A percentile compares a stretch with the other conserved stretches of the same genome.
Evolutionary conservation across 2,888 invertebrate genomes (phyloP).

Genomic region (Sinotaia quadrata): DNA sequence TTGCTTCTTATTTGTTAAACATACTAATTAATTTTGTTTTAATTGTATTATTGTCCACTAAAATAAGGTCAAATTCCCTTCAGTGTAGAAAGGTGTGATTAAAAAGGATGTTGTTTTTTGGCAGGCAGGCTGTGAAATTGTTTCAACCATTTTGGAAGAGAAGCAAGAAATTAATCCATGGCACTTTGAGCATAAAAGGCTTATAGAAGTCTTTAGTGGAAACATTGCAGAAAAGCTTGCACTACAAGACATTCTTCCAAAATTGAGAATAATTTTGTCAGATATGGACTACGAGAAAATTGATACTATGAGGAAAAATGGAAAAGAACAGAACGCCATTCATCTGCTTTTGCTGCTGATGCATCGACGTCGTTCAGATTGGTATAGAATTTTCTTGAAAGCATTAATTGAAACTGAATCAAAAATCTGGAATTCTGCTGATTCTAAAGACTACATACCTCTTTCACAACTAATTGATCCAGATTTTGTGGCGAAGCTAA

Average conservation of each 20-base stretch:
- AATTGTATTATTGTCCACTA: no score
- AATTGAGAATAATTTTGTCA: neutral
- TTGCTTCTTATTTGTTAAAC: no score
- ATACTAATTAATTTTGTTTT: no score
- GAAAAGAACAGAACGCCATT: neutral
- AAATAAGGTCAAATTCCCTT: no score
- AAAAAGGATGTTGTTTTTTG: no score
- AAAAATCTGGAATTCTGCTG: no score
- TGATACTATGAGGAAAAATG: neutral
- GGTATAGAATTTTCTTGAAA: neutral
- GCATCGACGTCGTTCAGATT: neutral
- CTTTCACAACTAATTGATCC: no score
- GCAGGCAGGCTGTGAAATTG: neutral
- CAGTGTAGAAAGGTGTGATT: no score
- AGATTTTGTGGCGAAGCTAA: no score
- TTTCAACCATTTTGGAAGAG: neutral
- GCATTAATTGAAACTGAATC: no score
- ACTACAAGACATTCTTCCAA: neutral
- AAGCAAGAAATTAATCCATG: neutral
- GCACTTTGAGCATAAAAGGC: neutral
- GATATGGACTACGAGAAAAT: neutral
- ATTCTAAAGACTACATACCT: no score
- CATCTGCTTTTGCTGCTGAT: neutral
- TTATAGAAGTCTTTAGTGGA: neutral
- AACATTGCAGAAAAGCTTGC: neutral